These are phyloP conservation scores for Torymus texanus DNA, from an alignment of 2,888 invertebrate genomes.

Conservation along the genomic window DNA sequence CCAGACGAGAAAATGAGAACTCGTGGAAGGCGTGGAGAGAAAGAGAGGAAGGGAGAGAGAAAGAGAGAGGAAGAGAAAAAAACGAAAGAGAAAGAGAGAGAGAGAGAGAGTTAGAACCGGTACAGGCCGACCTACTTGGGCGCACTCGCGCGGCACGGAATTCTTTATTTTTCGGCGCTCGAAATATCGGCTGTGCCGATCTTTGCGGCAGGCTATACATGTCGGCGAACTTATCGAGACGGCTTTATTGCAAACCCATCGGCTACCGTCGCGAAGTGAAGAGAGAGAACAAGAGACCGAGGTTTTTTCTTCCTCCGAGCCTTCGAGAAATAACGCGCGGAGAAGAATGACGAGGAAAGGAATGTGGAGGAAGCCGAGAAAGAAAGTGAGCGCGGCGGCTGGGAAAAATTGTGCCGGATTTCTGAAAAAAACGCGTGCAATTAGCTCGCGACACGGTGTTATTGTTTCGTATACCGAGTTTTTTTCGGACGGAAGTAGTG, in stretches of 20 bases:
- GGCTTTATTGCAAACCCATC: conserved; percentile 9
- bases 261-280: background rate
- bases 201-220: conserved; percentile 5
- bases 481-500: too few species aligned
- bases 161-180: conserved; percentile 53
- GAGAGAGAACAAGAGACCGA: too few species aligned
- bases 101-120: conserved; percentile 46
- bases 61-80: conserved; percentile 18
- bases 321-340: background rate
- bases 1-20: too few species aligned
- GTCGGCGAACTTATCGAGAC: conserved; percentile 22
- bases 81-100: conserved; percentile 14
- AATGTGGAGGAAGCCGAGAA: background rate
- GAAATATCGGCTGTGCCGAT: conserved; percentile 35
- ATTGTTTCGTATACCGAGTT: too few species aligned
- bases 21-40: background rate
- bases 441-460: too few species aligned
- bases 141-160: conserved; percentile 36
- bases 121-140: conserved; percentile 61
- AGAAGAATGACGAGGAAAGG: background rate
- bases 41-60: background rate
- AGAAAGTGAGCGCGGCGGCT: conserved; percentile 30
- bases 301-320: background rate
- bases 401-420: background rate
- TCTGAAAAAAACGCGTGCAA: too few species aligned